Evolutionary conservation across 2,113 vertebrate genomes (phyloP).

Genomic region (Caloenas nicobarica): DNA sequence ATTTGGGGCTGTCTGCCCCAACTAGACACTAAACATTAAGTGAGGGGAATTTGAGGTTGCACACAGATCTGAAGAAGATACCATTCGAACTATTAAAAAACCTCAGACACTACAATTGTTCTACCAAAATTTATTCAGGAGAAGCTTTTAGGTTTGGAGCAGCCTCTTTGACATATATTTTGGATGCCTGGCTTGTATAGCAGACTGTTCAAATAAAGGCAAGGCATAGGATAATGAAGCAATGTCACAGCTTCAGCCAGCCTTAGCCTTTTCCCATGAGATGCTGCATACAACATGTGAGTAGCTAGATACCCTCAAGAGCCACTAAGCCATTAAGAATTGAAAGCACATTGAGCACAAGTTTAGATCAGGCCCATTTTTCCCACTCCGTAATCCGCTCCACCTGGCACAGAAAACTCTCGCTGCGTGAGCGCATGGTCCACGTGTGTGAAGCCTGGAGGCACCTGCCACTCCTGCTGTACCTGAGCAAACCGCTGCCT

Average conservation of each 20-base stretch:
- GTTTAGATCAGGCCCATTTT: neutral
- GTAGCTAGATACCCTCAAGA: neutral
- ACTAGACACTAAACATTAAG: neutral
- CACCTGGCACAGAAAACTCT: neutral
- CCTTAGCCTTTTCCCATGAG: neutral
- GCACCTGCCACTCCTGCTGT: conserved; percentile 4
- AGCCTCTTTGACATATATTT: neutral
- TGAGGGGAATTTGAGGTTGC: neutral
- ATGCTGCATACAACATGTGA: neutral
- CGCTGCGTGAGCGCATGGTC: neutral
- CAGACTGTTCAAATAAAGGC: neutral
- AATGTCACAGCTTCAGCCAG: neutral
- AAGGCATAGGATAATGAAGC: neutral
- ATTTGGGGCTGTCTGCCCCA: neutral
- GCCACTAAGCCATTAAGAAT: neutral
- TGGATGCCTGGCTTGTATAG: neutral
- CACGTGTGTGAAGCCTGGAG: neutral
- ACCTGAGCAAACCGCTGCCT: conserved; percentile 46
- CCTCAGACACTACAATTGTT: neutral
- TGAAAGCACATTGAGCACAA: neutral
- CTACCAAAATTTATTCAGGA: neutral
- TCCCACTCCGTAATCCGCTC: neutral
- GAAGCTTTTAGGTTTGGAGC: neutral
- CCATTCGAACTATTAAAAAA: neutral
- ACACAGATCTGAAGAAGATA: neutral